Conservation (phyloP, 2,888 invertebrate genomes). For the Ecdyonurus torrentis region DNA sequence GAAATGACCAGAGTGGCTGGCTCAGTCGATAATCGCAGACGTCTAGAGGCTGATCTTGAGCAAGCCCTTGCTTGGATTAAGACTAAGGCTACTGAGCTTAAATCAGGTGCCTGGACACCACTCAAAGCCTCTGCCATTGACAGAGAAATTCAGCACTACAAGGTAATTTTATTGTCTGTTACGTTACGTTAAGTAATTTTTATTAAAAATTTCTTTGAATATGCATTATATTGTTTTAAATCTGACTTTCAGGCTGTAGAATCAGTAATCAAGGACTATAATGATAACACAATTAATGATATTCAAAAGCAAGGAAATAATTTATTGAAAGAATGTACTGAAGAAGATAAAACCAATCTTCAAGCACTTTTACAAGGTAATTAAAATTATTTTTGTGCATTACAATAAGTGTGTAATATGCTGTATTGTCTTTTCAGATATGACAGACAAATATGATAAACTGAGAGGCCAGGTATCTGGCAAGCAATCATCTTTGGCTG, state of each 20-base stretch:
- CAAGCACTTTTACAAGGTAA: conserved; percentile 19
- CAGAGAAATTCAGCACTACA: conserved; percentile 58
- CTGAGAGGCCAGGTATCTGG: conserved; percentile 56
- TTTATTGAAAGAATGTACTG: conserved; percentile 66
- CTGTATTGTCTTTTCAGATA: conserved; percentile 32
- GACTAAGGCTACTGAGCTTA: conserved; percentile 54
- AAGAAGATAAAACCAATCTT: conserved; percentile 28
- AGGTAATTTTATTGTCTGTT: no score
- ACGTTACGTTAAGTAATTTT: no score
- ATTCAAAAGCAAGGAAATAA: conserved; percentile 56
- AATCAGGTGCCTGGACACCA: conserved; percentile 58
- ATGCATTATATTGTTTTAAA: background rate
- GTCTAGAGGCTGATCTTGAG: conserved; percentile 61
- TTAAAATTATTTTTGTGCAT: background rate
- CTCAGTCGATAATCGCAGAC: conserved; percentile 49
- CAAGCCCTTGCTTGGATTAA: conserved; percentile 68
- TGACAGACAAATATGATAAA: conserved; percentile 52
- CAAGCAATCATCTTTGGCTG: conserved; percentile 50
- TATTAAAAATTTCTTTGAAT: background rate
- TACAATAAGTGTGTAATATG: background rate
- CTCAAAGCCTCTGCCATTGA: conserved; percentile 69
- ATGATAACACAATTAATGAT: conserved; percentile 54
- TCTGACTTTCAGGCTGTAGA: conserved; percentile 37
- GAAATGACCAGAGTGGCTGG: conserved; percentile 51
- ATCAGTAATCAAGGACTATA: conserved; percentile 58